Evolutionary conservation across 2,113 vertebrate genomes (phyloP).

Genomic region (Hemibagrus wyckioides): DNA sequence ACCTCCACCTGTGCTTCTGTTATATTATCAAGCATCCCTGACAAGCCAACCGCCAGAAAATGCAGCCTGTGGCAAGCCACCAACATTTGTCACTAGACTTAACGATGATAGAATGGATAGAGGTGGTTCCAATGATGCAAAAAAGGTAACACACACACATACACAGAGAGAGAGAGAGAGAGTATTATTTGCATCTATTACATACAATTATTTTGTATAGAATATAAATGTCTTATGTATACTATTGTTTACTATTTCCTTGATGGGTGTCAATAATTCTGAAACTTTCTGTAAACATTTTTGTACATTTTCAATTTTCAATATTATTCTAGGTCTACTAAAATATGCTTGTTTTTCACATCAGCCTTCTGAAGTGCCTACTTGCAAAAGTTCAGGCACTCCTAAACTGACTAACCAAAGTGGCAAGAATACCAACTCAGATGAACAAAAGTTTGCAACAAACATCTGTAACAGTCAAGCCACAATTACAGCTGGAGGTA

Average conservation of each 20-base stretch:
- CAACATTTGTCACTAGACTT: conserved; percentile 70
- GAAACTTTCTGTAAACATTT: background rate
- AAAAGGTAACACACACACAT: conserved; percentile 68
- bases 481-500: conserved; percentile 70
- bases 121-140: conserved; percentile 79
- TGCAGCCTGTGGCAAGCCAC: conserved; percentile 66
- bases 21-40: conserved; percentile 61
- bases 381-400: conserved; percentile 69
- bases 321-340: background rate
- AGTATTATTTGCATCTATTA: background rate
- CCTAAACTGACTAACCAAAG: conserved; percentile 71
- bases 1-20: background rate
- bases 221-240: no score
- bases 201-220: no score
- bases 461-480: conserved; percentile 66
- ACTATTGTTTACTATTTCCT: background rate
- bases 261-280: background rate
- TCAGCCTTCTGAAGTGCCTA: conserved; percentile 65
- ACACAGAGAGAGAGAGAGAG: no score
- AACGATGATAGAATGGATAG: conserved; percentile 65
- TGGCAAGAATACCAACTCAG: conserved; percentile 68
- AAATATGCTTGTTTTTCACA: background rate
- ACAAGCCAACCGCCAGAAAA: conserved; percentile 71
- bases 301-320: background rate
- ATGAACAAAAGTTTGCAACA: conserved; percentile 75